These are phyloP conservation scores for Philonicus albiceps DNA, from an alignment of 2,888 invertebrate species.

Conservation along the genomic window DNA sequence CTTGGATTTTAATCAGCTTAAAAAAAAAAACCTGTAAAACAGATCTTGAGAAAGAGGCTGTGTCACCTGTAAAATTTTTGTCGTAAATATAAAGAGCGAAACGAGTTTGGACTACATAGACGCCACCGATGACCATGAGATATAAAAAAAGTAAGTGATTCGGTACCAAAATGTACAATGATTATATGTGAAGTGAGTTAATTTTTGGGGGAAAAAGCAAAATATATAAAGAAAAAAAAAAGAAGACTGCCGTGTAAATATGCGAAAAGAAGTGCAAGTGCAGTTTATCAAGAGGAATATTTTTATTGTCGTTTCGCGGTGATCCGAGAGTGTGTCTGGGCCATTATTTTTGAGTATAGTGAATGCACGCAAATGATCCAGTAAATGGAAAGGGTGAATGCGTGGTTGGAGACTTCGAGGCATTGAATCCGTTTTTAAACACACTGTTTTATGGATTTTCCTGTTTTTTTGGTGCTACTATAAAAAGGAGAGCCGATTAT, in stretches of 20 bases:
- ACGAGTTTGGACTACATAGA: conserved; percentile 15
- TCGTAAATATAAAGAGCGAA: conserved; percentile 3
- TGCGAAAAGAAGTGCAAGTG: background rate
- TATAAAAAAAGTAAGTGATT: background rate
- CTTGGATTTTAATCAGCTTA: background rate
- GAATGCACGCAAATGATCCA: conserved; percentile 1
- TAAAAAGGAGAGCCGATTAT: background rate
- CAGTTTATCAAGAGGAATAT: conserved; percentile 2
- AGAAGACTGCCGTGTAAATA: background rate
- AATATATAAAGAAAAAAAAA: background rate
- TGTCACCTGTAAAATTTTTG: background rate
- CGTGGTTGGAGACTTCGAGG: background rate
- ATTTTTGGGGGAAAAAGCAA: background rate
- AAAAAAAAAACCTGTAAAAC: background rate
- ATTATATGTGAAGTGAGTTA: background rate
- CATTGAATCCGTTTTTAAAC: background rate
- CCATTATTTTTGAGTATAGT: background rate
- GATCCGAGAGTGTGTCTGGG: background rate
- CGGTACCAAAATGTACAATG: background rate
- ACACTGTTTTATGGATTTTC: background rate
- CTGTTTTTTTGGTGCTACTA: conserved; percentile 4
- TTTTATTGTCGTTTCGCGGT: background rate
- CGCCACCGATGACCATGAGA: background rate
- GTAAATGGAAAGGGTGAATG: conserved; percentile 9
- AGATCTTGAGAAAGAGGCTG: background rate